A percentile compares a stretch with the other conserved stretches of the same genome.
phyloP scores from a whole-genome alignment of 2,797 vertebrate species.

The Alcedo quadribrachys region DNA sequence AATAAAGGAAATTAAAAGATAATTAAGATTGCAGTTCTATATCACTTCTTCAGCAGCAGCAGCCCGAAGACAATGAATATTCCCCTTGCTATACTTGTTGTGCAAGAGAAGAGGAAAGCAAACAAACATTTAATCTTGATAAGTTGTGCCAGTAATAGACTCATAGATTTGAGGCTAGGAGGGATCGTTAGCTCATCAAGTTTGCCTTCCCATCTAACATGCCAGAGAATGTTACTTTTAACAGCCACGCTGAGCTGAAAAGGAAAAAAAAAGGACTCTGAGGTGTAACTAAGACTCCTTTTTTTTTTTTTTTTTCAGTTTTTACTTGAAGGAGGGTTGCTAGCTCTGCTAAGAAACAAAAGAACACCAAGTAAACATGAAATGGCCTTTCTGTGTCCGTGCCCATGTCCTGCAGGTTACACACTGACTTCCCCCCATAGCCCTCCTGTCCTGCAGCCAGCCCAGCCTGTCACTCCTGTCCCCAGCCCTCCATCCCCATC shows the following conservation, averaged over 20 bases:
- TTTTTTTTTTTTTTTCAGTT: background rate
- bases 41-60: background rate
- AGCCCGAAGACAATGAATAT: background rate
- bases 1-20: slow-evolving; percentile 10
- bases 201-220: background rate
- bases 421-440: fast-evolving
- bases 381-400: background rate
- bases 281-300: background rate
- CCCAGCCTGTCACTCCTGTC: background rate
- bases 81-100: background rate
- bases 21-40: background rate
- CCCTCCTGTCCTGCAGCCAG: background rate
- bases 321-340: background rate
- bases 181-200: background rate
- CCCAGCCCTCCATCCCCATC: fast-evolving
- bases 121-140: slow-evolving; percentile 17
- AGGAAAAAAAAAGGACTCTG: background rate
- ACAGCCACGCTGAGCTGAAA: background rate
- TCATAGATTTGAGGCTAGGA: slow-evolving; percentile 6
- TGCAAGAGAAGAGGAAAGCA: background rate
- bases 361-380: background rate
- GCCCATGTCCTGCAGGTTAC: background rate
- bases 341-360: background rate
- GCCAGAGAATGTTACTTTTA: background rate
- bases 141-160: background rate